Conservation (phyloP, 2,113 vertebrate genomes). For the Colistium nudipinnis region DNA sequence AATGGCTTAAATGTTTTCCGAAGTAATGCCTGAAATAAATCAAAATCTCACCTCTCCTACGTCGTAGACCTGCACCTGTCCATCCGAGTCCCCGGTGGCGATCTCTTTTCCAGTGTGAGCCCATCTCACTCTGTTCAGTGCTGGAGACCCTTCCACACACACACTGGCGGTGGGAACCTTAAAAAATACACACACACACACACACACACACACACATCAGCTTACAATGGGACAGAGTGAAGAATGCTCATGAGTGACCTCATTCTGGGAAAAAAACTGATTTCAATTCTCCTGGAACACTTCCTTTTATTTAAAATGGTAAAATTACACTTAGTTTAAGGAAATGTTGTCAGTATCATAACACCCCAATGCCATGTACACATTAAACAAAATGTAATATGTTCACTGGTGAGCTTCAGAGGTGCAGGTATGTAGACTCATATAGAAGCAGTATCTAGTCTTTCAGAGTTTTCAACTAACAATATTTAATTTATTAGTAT, state of each 20-base stretch:
- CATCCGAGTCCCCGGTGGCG: slow-evolving; percentile 97
- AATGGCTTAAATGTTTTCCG: background rate
- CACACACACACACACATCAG: slow-evolving; percentile 24
- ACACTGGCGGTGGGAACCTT: slow-evolving; percentile 96
- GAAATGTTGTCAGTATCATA: background rate
- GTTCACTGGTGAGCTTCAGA: background rate
- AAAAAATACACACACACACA: too few relatives aligned
- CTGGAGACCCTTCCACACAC: slow-evolving; percentile 91
- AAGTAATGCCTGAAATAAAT: background rate
- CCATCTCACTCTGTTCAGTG: slow-evolving; percentile 97
- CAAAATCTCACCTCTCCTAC: slow-evolving; percentile 91
- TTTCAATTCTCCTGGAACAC: background rate
- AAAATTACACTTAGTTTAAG: background rate
- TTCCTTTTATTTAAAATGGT: background rate
- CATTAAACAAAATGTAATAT: background rate
- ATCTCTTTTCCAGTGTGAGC: slow-evolving; percentile 95
- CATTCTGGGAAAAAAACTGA: background rate
- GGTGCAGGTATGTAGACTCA: background rate
- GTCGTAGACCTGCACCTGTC: slow-evolving; percentile 94
- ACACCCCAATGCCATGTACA: background rate
- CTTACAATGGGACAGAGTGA: background rate
- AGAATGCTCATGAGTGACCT: too few relatives aligned
- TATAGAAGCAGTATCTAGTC: too few relatives aligned
- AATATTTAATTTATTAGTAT: background rate
- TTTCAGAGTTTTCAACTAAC: too few relatives aligned